phyloP scores from a whole-genome alignment of 2,797 vertebrate species.

The Anolis apletophallus region DNA sequence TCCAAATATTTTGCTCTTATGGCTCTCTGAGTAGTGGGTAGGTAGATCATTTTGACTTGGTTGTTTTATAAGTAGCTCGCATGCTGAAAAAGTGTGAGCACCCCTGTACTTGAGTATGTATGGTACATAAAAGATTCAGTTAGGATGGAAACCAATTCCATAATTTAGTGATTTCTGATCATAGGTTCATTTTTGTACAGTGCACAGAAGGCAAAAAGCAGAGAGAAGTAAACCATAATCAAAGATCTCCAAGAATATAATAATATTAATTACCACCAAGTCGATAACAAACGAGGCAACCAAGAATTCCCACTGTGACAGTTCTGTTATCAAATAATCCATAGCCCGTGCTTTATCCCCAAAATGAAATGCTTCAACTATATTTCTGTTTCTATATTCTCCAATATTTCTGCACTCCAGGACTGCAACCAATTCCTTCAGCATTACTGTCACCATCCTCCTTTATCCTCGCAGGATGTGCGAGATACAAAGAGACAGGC shows the following conservation, averaged over 20 bases:
- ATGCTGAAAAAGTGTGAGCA: no score
- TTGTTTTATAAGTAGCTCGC: no score
- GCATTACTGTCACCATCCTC: neutral
- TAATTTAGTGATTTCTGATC: neutral
- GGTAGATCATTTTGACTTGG: no score
- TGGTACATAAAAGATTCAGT: neutral
- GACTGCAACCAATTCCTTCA: neutral
- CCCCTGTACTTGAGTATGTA: no score
- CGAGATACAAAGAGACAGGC: constrained; percentile 2
- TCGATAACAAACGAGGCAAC: neutral
- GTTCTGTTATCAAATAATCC: neutral
- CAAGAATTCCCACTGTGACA: neutral
- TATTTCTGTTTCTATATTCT: neutral
- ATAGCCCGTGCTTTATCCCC: neutral
- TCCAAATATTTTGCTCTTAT: no score
- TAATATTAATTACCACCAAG: neutral
- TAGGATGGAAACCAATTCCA: neutral
- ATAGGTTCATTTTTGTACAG: neutral
- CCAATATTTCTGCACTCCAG: neutral
- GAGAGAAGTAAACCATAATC: neutral
- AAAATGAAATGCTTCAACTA: neutral
- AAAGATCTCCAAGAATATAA: neutral
- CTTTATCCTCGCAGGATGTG: constrained; percentile 42
- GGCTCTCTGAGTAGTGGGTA: no score
- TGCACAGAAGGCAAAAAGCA: neutral